Percentiles rank a stretch among this genome's conserved stretches.
Evolutionary conservation across 2,113 vertebrate genomes (phyloP).

Genomic region (Coreoperca whiteheadi): DNA sequence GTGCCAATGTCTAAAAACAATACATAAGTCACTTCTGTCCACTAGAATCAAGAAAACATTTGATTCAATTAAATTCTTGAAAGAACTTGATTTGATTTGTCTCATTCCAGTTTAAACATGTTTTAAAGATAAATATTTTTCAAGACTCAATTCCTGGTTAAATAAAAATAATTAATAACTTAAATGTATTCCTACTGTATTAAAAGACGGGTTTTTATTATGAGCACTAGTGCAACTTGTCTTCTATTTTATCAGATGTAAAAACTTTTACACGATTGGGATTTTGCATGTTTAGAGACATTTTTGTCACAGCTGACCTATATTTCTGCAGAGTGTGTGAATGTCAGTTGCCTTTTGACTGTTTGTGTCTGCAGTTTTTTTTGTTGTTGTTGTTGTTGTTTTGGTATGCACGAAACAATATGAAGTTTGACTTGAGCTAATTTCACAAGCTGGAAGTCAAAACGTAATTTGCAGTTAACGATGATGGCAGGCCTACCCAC

Average conservation of each 20-base stretch:
- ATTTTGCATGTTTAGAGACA: neutral
- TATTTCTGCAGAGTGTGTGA: slow-evolving; percentile 10
- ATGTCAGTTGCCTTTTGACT: neutral
- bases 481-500: neutral
- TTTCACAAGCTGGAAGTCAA: slow-evolving; percentile 27
- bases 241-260: neutral
- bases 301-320: slow-evolving; percentile 52
- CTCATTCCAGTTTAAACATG: neutral
- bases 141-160: neutral
- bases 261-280: neutral
- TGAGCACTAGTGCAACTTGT: neutral
- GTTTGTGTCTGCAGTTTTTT: slow-evolving; percentile 8
- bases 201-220: neutral
- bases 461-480: slow-evolving; percentile 1
- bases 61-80: neutral
- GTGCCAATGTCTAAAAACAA: neutral
- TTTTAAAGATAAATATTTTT: neutral
- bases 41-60: neutral
- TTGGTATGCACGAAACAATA: neutral
- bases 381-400: too few species aligned
- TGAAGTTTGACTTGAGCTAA: slow-evolving; percentile 17
- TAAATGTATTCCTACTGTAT: neutral
- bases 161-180: neutral
- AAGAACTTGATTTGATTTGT: neutral
- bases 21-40: neutral